These are phyloP conservation scores for Drosophila anomelani DNA, from an alignment of 2,888 invertebrate species.

Conservation along the genomic window DNA sequence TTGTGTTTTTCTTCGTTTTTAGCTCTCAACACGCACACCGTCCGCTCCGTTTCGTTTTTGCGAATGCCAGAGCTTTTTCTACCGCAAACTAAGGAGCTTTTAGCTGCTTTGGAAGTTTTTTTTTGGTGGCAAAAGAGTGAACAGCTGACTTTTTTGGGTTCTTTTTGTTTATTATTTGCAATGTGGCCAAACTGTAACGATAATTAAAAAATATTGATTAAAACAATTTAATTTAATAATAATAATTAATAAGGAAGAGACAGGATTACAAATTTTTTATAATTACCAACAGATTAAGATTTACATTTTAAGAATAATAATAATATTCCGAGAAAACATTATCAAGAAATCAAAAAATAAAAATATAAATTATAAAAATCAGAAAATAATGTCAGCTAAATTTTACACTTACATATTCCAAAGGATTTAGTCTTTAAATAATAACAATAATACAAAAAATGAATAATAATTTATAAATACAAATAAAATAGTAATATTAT, in stretches of 20 bases:
- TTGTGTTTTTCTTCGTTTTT: neutral
- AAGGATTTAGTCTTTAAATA: neutral
- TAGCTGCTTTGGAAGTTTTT: neutral
- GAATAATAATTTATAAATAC: too few species aligned
- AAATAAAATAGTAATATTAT: too few species aligned
- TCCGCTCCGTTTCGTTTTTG: constrained; percentile 6
- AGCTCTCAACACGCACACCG: constrained; percentile 13
- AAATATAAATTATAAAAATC: too few species aligned
- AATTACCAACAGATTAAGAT: too few species aligned
- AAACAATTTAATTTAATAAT: too few species aligned
- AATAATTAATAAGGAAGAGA: too few species aligned
- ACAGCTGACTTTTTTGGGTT: neutral
- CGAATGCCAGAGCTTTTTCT: constrained; percentile 8
- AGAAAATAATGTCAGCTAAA: too few species aligned
- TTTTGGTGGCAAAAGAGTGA: neutral
- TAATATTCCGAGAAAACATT: too few species aligned
- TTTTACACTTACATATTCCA: too few species aligned
- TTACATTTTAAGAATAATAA: too few species aligned
- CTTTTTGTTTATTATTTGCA: neutral
- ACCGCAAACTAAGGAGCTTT: constrained; percentile 6
- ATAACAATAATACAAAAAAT: neutral
- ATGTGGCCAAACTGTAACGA: constrained; percentile 6
- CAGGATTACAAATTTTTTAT: neutral
- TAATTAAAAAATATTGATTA: neutral
- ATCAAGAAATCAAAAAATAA: too few species aligned